A percentile compares a stretch with the other conserved stretches of the same genome.
These are phyloP conservation scores for Boloria selene DNA, from an alignment of 2,888 invertebrate genomes.

Conservation along the genomic window DNA sequence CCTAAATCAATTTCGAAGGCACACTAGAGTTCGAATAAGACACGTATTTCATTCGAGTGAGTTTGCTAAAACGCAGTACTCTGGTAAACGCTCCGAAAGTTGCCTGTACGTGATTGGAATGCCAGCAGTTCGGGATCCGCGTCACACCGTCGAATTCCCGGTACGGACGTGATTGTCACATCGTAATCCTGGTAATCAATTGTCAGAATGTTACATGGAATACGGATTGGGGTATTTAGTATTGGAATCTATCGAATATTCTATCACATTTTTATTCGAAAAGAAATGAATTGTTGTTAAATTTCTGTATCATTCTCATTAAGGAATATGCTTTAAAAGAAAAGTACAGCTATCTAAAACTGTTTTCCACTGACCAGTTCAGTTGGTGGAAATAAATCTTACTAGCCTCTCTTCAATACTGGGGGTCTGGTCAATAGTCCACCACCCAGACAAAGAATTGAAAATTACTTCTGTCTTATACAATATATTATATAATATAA, in stretches of 20 bases:
- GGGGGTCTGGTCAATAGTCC: too few species aligned
- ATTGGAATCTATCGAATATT: constrained; percentile 23
- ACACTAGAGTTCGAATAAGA: constrained; percentile 27
- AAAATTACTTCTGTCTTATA: too few species aligned
- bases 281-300: too few species aligned
- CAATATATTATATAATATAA: too few species aligned
- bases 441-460: too few species aligned
- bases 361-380: too few species aligned
- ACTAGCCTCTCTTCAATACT: too few species aligned
- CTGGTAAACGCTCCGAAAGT: constrained; percentile 49
- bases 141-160: constrained; percentile 62
- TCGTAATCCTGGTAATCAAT: constrained; percentile 45
- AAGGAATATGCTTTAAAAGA: too few species aligned
- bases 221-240: constrained; percentile 30
- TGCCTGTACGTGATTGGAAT: constrained; percentile 47
- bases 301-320: too few species aligned
- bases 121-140: constrained; percentile 47
- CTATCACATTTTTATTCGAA: constrained; percentile 9
- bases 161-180: constrained; percentile 47
- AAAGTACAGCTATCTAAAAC: too few species aligned
- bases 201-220: constrained; percentile 40
- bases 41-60: constrained; percentile 32
- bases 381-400: too few species aligned
- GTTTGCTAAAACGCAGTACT: constrained; percentile 43
- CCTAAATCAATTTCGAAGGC: constrained; percentile 30